Conservation (phyloP, 2,113 vertebrate genomes). For the Menura novaehollandiae region DNA sequence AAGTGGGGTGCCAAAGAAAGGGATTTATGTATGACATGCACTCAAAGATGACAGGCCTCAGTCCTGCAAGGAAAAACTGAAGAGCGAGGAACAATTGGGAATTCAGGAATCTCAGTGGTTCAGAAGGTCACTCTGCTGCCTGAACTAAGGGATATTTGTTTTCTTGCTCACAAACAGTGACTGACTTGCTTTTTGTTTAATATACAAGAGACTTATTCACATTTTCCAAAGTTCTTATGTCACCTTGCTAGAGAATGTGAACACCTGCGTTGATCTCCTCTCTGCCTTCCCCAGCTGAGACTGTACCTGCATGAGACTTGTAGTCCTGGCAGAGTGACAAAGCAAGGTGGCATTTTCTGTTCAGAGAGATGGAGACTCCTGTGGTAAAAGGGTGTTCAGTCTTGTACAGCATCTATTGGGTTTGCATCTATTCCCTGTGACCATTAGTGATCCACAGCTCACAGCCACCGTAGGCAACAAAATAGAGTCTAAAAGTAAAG, state of each 20-base stretch:
- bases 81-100: not conserved
- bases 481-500: not conserved
- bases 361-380: not conserved
- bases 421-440: not conserved
- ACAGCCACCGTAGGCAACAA: not conserved
- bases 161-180: not conserved
- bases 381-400: not conserved
- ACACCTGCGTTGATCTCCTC: too few relatives aligned
- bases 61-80: not conserved
- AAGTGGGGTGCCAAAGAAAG: not conserved
- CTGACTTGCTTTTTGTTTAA: not conserved
- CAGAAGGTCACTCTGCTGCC: not conserved
- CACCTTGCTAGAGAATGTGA: not conserved
- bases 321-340: not conserved
- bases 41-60: not conserved
- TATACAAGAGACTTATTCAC: too few relatives aligned
- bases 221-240: not conserved
- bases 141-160: not conserved
- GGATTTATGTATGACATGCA: not conserved
- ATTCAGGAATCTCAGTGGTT: not conserved
- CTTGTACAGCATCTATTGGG: not conserved
- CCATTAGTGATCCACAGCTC: not conserved
- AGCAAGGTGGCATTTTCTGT: not conserved
- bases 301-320: accelerated
- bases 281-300: not conserved